These are phyloP conservation scores for Anthrax anthrax DNA, from an alignment of 2,888 invertebrate species.

Conservation along the genomic window DNA sequence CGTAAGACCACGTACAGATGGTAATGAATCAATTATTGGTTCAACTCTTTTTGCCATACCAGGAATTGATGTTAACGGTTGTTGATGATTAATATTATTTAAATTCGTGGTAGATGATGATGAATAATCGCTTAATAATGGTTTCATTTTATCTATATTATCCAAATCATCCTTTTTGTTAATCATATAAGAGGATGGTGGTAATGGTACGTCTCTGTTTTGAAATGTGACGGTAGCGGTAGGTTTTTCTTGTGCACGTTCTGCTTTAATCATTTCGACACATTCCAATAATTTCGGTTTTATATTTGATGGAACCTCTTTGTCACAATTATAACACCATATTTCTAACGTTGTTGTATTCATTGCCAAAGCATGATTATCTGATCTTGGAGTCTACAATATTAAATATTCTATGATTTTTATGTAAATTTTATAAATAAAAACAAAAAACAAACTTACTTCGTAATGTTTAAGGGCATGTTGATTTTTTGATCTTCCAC, in stretches of 20 bases:
- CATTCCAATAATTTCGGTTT: conserved; percentile 57
- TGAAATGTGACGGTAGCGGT: no score
- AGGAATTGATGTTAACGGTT: conserved; percentile 16
- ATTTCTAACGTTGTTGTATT: conserved; percentile 57
- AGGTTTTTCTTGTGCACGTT: not conserved
- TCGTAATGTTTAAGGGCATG: conserved; percentile 63
- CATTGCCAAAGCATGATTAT: conserved; percentile 57
- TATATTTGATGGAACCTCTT: conserved; percentile 44
- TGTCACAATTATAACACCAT: conserved; percentile 69
- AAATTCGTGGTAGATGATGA: conserved; percentile 6
- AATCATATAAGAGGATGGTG: no score
- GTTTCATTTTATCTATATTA: conserved; percentile 13
- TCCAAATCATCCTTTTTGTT: no score
- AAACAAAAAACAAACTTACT: conserved; percentile 21
- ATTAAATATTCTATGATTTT: not conserved
- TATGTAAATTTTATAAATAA: not conserved
- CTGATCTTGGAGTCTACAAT: conserved; percentile 50
- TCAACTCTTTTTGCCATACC: conserved; percentile 27
- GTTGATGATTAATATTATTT: not conserved
- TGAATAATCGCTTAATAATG: conserved; percentile 15
- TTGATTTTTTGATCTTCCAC: conserved; percentile 50
- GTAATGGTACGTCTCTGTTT: no score
- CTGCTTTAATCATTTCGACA: conserved; percentile 48
- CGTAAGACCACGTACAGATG: conserved; percentile 60
- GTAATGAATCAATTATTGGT: conserved; percentile 18